Evolutionary conservation across 2,888 invertebrate species (phyloP).

Genomic region (Trichopria drosophilae): DNA sequence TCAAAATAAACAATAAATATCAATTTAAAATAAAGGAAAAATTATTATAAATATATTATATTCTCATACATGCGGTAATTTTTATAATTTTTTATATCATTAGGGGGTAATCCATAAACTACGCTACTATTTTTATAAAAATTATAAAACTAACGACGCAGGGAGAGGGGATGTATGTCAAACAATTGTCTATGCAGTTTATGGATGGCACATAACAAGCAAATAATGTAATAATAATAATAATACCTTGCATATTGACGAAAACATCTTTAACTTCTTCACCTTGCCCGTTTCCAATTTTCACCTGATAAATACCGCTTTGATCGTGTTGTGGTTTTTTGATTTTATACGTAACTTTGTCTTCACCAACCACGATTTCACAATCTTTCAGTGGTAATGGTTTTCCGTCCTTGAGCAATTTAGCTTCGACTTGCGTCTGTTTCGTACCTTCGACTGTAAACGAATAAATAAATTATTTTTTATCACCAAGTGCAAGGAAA

Average conservation of each 20-base stretch:
- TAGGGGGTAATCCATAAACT: too few species aligned
- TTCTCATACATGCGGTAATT: too few species aligned
- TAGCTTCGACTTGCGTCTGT: slow-evolving; percentile 86
- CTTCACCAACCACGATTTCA: slow-evolving; percentile 88
- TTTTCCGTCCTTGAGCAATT: slow-evolving; percentile 89
- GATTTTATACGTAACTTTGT: slow-evolving; percentile 86
- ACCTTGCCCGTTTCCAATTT: slow-evolving; percentile 90
- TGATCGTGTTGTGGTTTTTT: slow-evolving; percentile 86
- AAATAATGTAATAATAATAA: background rate
- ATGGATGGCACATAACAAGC: background rate
- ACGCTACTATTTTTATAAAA: too few species aligned
- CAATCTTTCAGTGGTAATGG: slow-evolving; percentile 84
- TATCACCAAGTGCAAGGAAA: background rate
- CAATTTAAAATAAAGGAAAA: too few species aligned
- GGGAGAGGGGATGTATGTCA: too few species aligned
- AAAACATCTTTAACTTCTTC: slow-evolving; percentile 83
- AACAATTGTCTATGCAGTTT: background rate
- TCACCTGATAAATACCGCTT: slow-evolving; percentile 91
- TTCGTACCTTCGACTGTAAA: slow-evolving; percentile 80
- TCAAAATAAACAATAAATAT: too few species aligned
- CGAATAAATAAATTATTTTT: slow-evolving; percentile 13
- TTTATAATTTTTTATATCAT: too few species aligned
- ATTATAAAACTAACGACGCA: too few species aligned
- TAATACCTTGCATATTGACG: slow-evolving; percentile 77
- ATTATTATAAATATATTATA: too few species aligned